A percentile compares a stretch with the other conserved stretches of the same genome.
Conservation (phyloP, 2,888 invertebrate species). For the Lasius platythorax region DNA sequence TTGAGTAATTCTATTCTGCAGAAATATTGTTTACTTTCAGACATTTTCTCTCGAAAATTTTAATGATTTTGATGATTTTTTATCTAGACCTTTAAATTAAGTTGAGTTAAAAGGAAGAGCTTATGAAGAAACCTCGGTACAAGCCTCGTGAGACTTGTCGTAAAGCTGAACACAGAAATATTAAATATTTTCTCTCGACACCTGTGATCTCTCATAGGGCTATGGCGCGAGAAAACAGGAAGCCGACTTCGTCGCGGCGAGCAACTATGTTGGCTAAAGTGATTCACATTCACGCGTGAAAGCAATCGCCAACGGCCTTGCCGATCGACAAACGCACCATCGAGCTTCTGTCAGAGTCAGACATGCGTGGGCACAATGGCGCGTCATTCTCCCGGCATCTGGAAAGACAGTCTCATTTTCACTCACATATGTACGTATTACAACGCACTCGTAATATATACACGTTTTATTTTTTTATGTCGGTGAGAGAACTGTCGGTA, state of each 20-base stretch:
- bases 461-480: not conserved
- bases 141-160: not conserved
- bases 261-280: slow-evolving; percentile 32
- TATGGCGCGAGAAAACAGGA: slow-evolving; percentile 15
- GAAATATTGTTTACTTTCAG: not conserved
- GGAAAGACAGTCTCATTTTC: slow-evolving; percentile 53
- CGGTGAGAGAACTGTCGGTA: not conserved
- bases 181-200: not conserved
- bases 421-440: slow-evolving; percentile 18
- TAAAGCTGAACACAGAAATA: slow-evolving; percentile 9
- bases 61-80: not conserved
- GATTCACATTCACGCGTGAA: slow-evolving; percentile 58
- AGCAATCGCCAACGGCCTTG: slow-evolving; percentile 62
- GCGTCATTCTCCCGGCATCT: slow-evolving; percentile 60
- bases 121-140: not conserved
- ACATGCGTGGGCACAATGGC: slow-evolving; percentile 65
- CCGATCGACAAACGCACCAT: slow-evolving; percentile 63
- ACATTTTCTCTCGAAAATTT: not conserved
- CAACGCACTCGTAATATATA: not conserved
- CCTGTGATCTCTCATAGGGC: not conserved
- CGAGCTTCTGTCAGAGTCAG: slow-evolving; percentile 73
- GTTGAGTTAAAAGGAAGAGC: not conserved
- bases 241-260: not conserved
- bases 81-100: slow-evolving; percentile 4
- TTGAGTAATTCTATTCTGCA: not conserved